Conservation (phyloP, 2,888 invertebrate genomes). For the Mesoligia furuncula region DNA sequence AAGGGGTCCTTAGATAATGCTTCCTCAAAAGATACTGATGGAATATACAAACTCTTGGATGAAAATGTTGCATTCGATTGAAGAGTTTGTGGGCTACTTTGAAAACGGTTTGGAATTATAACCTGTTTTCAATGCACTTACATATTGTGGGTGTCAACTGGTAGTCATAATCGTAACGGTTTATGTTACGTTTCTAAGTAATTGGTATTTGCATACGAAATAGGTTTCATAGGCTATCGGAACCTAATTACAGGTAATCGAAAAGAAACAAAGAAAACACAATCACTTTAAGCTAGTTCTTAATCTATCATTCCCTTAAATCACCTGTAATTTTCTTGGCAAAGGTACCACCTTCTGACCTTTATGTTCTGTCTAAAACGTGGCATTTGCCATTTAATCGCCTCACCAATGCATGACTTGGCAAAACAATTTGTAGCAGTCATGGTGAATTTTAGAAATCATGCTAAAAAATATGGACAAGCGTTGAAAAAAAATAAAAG, state of each 20-base stretch:
- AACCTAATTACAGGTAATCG: neutral
- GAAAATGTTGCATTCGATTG: conserved; percentile 8
- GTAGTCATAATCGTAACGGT: conserved; percentile 35
- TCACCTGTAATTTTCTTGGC: conserved; percentile 49
- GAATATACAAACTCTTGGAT: neutral
- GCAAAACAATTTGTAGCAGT: conserved; percentile 43
- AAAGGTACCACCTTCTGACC: conserved; percentile 11
- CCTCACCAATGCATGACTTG: conserved; percentile 34
- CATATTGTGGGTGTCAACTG: conserved; percentile 23
- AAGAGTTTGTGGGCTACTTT: conserved; percentile 10
- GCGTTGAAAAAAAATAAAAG: neutral
- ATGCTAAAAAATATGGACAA: neutral
- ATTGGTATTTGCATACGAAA: neutral
- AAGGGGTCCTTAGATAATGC: neutral
- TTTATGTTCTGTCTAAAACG: conserved; percentile 27
- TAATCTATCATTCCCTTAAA: conserved; percentile 4
- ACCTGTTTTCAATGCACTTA: conserved; percentile 44
- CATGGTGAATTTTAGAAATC: conserved; percentile 46
- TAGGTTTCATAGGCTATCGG: neutral
- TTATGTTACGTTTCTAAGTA: conserved; percentile 17
- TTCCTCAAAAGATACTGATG: conserved; percentile 10
- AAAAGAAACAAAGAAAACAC: conserved; percentile 4
- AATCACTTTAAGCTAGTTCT: neutral
- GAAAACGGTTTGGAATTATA: conserved; percentile 24
- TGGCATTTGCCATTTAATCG: conserved; percentile 38